Base-by-base conservation (phyloP, 2,113 vertebrate species). In the Phoxinus phoxinus region DNA sequence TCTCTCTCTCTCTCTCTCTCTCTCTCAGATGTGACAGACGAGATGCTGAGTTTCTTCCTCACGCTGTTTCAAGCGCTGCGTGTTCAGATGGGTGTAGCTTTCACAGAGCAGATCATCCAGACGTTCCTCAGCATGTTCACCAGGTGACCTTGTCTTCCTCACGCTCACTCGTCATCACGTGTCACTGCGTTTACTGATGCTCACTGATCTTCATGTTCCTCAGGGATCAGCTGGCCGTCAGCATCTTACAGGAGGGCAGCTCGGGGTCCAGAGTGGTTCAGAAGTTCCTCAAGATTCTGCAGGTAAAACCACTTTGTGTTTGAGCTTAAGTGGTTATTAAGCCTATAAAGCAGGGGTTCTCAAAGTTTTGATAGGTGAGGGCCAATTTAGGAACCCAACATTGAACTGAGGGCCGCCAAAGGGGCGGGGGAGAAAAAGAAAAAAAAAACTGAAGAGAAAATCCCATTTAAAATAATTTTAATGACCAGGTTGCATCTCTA, bases 81-180 rank as follows among this genome's bases (percentile, higher is more conserved):
- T 91, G 98, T 99, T 35, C 98, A 99, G 93, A 99, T 99, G 98
- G 98, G 98, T 0, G 97, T 97, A 76, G 94, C 97, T 86, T 99
- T 99, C 93, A 99, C 98, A 0, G 98, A 98, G 88, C 98, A 99
- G 91, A 97, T 98, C 89, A 98, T 99, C 88, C 98, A 99, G 93
- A 99, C 97, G 74, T 99, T 99, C 92, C 96, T 99, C 86, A 98
- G 97, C 91, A 97, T 99, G 98, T 99, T 99, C 92, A 99, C 98
- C 91, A 98, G 98, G 98, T 99, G 93, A 85, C 27, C 27, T 56
- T 19, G 2, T 6, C 53, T 56, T 56, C 53, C 53, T 56, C 21
- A 3, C 19, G 53, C 8, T 56, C 19, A 21, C 6, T 46, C 1
- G n/a, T 56, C 30, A 3, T 61, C 59, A 63, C 13, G 59, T 13